A percentile compares a stretch with the other conserved stretches of the same genome.
Conservation (phyloP, 2,113 vertebrate genomes). For the Colistium nudipinnis region DNA sequence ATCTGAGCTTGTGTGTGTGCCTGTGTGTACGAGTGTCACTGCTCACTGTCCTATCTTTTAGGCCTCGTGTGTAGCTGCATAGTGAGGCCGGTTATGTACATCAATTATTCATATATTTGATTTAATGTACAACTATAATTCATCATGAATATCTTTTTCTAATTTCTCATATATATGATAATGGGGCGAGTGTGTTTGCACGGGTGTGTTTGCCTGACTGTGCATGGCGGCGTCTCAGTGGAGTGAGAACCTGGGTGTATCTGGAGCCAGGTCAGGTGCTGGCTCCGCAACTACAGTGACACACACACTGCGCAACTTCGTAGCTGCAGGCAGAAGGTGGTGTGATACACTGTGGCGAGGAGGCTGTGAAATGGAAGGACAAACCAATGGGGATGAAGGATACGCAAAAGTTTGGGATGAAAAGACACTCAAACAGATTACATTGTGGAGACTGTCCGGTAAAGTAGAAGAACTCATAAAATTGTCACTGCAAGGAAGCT, state of each 20-base stretch:
- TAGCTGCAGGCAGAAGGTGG: not conserved
- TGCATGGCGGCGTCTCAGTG: constrained; percentile 20
- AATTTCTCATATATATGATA: constrained; percentile 76
- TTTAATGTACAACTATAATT: constrained; percentile 64
- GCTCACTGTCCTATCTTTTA: constrained; percentile 11
- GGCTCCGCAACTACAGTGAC: constrained; percentile 21
- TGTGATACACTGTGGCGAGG: constrained; percentile 2
- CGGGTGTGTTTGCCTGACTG: constrained; percentile 25
- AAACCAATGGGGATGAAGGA: not conserved
- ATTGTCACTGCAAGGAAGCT: no score
- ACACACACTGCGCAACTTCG: not conserved
- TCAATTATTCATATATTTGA: constrained; percentile 62
- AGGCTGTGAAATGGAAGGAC: not conserved
- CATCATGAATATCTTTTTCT: constrained; percentile 63
- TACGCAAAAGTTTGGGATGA: constrained; percentile 1
- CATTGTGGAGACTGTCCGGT: no score
- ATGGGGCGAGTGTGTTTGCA: constrained; percentile 56
- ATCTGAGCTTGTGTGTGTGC: not conserved
- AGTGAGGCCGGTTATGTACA: constrained; percentile 21
- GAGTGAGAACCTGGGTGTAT: constrained; percentile 15
- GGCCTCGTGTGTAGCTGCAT: constrained; percentile 15
- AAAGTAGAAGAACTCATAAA: no score
- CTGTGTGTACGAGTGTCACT: not conserved
- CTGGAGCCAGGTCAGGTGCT: constrained; percentile 19
- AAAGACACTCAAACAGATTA: no score